Conservation (phyloP, 2,888 invertebrate species). For the Drosophila kuntzei region DNA sequence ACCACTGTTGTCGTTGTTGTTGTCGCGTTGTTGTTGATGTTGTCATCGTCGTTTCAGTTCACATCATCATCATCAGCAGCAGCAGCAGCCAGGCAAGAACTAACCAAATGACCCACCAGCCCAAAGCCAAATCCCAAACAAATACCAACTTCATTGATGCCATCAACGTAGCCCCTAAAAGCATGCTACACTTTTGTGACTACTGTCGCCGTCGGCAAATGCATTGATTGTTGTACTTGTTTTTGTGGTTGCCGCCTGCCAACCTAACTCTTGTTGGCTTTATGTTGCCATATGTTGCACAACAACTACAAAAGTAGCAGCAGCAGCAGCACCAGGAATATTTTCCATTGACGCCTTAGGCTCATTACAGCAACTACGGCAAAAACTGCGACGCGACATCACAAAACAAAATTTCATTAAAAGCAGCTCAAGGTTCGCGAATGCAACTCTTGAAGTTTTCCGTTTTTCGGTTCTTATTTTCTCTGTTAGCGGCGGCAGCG, state of each 20-base stretch:
- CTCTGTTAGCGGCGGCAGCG: slow-evolving; percentile 12
- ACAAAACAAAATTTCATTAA: slow-evolving; percentile 70
- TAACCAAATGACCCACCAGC: slow-evolving; percentile 28
- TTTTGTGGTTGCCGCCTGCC: slow-evolving; percentile 29
- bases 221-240: slow-evolving; percentile 47
- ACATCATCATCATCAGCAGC: slow-evolving; percentile 28
- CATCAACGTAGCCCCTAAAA: slow-evolving; percentile 29
- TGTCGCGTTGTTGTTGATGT: slow-evolving; percentile 11
- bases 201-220: slow-evolving; percentile 27
- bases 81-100: slow-evolving; percentile 17
- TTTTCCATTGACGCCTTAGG: slow-evolving; percentile 65
- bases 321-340: slow-evolving; percentile 14
- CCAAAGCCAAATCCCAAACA: slow-evolving; percentile 30
- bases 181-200: slow-evolving; percentile 48
- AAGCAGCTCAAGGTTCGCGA: slow-evolving; percentile 74
- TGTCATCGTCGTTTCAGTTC: slow-evolving; percentile 28
- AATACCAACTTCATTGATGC: slow-evolving; percentile 40
- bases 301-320: slow-evolving; percentile 27
- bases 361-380: slow-evolving; percentile 53
- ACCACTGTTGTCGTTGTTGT: slow-evolving; percentile 22
- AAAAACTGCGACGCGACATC: slow-evolving; percentile 30
- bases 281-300: slow-evolving; percentile 71
- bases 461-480: slow-evolving; percentile 24
- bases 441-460: slow-evolving; percentile 72
- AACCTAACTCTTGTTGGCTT: slow-evolving; percentile 25